Percentiles rank a stretch among this genome's conserved stretches.
Evolutionary conservation across 2,888 invertebrate genomes (phyloP).

Genomic region (Dermolepida albohirtum): DNA sequence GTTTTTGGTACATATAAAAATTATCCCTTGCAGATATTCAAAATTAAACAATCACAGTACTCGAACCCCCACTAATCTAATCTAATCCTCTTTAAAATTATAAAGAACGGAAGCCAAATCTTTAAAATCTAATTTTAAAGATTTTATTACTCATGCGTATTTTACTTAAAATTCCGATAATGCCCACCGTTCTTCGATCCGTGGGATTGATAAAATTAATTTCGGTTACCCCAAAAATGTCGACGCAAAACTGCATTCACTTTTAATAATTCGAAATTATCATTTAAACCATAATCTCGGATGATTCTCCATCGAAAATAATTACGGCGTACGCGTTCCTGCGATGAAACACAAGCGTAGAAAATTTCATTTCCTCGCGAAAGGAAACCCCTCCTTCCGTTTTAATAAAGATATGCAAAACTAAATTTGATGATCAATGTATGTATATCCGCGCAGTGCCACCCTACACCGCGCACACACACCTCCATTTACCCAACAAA

Average conservation of each 20-base stretch:
- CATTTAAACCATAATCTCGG: conserved; percentile 15
- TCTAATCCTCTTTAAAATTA: too few species aligned
- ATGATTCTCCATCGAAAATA: conserved; percentile 23
- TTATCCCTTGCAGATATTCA: too few species aligned
- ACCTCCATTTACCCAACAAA: not conserved
- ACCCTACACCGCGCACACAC: not conserved
- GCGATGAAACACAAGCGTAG: conserved; percentile 16
- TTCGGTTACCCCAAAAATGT: not conserved
- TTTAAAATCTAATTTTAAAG: too few species aligned
- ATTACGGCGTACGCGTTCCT: conserved; percentile 3
- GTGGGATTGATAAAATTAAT: conserved; percentile 14
- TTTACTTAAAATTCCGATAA: too few species aligned
- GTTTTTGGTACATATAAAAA: too few species aligned
- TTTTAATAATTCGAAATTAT: conserved; percentile 7
- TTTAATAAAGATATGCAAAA: conserved; percentile 35
- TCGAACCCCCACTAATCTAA: too few species aligned
- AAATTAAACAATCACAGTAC: too few species aligned
- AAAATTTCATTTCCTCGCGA: conserved; percentile 32
- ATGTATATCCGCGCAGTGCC: conserved; percentile 14
- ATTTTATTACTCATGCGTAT: too few species aligned
- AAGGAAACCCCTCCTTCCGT: conserved; percentile 10
- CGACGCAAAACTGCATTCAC: conserved; percentile 9
- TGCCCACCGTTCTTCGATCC: too few species aligned
- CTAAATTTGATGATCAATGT: conserved; percentile 32
- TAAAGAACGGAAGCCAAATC: too few species aligned